Evolutionary conservation across 53 echinoderm and acorn worm species (phyloP), one percentile per base, ranked within the genome.

Genomic region (Apostichopus leukothele): DNA sequence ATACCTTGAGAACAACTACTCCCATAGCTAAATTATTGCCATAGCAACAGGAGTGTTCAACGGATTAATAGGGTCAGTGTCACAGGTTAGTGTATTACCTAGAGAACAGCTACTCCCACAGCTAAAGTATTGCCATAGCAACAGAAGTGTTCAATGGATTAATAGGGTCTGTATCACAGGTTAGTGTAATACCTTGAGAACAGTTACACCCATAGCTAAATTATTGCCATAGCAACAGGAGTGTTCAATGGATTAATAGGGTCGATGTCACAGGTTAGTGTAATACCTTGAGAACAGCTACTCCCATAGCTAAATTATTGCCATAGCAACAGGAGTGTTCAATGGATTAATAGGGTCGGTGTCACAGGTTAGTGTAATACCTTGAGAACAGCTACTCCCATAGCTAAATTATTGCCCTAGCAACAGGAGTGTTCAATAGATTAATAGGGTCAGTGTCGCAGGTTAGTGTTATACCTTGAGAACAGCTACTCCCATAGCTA

Each of bases 161-260:
- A 2, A 90, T 97, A 74, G 97, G 97, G 6, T 52, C 96, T 1
- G 86, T 95, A 11, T 90, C 94, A 51, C 96, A 96, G 93, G 96
- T 96, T 50, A 80, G 87, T 73, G 9, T 74, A 23, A 23, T 25
- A 25, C 25, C 25, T 25, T 25, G 25, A 25, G 25, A 25, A 1
- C 25, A 25, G 25, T 1, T 25, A 25, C 25, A n/a, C n/a, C n/a
- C n/a, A n/a, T n/a, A n/a, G n/a, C n/a, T n/a, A n/a, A n/a, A n/a
- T n/a, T 21, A 81, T 98, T 20, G 93, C 98, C 57, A 27, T 88
- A 1, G 88, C 89, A 21, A 39, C 67, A 18, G 98, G 98, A 16
- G 61, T 98, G 67, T 96, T 96, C 84, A 96, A 94, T 91, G 98
- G 98, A 3, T 67, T 97, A 2, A 90, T 97, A 74, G 97, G 97